These are phyloP conservation scores for Centropristis striata DNA, from an alignment of 2,113 vertebrate genomes.

Conservation along the genomic window DNA sequence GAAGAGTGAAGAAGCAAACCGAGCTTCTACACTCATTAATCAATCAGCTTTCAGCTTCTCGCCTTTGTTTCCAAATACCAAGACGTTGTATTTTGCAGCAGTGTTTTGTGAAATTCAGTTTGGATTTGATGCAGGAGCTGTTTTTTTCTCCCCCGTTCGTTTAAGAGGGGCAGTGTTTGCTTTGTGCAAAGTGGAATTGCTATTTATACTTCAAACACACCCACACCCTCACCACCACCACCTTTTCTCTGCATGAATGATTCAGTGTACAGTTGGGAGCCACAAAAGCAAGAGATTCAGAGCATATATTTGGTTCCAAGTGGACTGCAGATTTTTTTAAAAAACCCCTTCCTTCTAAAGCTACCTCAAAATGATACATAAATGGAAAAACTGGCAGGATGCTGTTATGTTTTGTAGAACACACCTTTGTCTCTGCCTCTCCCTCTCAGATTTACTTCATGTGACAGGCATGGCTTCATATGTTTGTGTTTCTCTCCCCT, in stretches of 20 bases:
- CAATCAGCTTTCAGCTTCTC: constrained; percentile 40
- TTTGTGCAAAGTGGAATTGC: constrained; percentile 64
- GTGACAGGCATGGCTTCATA: constrained; percentile 55
- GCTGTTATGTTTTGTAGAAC: neutral
- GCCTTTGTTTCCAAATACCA: constrained; percentile 46
- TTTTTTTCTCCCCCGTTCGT: neutral
- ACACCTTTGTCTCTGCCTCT: constrained; percentile 34
- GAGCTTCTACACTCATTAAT: constrained; percentile 30
- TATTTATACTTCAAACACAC: constrained; percentile 64
- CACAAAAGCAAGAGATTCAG: constrained; percentile 4
- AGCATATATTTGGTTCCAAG: constrained; percentile 15
- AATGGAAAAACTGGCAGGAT: neutral
- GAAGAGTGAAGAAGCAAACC: constrained; percentile 30
- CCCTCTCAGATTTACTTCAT: constrained; percentile 44
- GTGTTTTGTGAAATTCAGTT: neutral
- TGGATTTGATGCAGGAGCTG: constrained; percentile 46
- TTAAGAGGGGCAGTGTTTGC: constrained; percentile 32
- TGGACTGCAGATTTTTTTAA: constrained; percentile 2
- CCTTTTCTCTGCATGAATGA: constrained; percentile 53
- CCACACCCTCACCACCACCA: neutral
- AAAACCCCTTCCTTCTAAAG: neutral
- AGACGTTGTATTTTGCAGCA: constrained; percentile 6
- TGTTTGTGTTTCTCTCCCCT: constrained; percentile 56
- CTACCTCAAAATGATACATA: neutral
- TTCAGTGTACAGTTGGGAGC: constrained; percentile 29